Evolutionary conservation across 2,113 vertebrate genomes (phyloP).

Genomic region (Columba livia): DNA sequence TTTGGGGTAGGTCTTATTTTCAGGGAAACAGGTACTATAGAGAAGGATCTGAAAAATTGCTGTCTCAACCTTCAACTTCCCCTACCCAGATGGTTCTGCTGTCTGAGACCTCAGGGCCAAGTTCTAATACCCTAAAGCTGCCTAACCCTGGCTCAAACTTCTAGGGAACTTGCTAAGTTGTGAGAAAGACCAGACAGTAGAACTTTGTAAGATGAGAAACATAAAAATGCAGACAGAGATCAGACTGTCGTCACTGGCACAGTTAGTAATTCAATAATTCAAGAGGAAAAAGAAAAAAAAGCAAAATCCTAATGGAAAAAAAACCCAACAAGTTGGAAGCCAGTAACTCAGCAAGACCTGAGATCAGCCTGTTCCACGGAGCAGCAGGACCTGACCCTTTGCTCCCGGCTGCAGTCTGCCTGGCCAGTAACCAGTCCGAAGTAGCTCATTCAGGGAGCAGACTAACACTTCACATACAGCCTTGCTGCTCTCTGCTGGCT

Average conservation of each 20-base stretch:
- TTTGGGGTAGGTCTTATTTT: no score
- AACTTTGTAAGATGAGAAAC: background rate
- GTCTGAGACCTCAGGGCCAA: background rate
- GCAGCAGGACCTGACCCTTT: background rate
- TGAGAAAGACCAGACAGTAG: background rate
- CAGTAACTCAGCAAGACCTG: background rate
- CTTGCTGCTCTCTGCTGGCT: background rate
- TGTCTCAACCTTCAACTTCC: fast-evolving
- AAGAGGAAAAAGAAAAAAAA: background rate
- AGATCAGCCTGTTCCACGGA: background rate
- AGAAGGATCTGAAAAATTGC: background rate
- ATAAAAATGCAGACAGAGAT: background rate
- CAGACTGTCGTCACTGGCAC: background rate
- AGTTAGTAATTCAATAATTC: background rate
- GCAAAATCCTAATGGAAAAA: background rate
- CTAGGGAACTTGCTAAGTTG: background rate
- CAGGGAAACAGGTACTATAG: no score
- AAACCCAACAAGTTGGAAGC: background rate
- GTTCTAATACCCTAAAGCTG: background rate
- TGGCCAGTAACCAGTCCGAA: background rate
- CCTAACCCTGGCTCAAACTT: background rate
- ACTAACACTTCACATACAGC: background rate
- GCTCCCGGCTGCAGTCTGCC: background rate
- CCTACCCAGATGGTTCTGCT: background rate
- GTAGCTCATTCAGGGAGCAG: fast-evolving